These are phyloP conservation scores for Lathamus discolor DNA, from an alignment of 2,113 vertebrate genomes.

Conservation along the genomic window DNA sequence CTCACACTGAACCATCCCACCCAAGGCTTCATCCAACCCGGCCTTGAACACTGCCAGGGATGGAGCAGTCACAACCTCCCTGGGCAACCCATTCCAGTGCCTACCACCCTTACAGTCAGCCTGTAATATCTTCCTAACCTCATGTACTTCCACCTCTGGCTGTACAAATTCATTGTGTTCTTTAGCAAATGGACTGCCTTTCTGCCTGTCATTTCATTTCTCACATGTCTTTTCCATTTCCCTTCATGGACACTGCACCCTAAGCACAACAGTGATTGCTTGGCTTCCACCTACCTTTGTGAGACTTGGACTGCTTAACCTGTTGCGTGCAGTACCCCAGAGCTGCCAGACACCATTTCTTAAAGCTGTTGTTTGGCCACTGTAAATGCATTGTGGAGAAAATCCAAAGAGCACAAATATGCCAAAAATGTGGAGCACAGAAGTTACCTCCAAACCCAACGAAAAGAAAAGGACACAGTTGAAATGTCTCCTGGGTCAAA, in stretches of 20 bases:
- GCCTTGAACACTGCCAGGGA: too few species aligned
- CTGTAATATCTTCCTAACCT: background rate
- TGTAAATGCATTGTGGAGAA: background rate
- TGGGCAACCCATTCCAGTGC: too few species aligned
- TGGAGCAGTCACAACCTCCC: too few species aligned
- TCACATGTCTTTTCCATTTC: background rate
- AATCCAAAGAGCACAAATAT: background rate
- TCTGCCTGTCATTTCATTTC: background rate
- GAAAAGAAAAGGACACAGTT: background rate
- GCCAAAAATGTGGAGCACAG: background rate
- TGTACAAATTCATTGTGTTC: background rate
- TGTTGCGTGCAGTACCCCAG: background rate
- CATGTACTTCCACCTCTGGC: background rate
- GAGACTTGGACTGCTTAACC: background rate
- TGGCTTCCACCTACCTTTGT: background rate
- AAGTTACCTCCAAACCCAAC: background rate
- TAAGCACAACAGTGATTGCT: background rate
- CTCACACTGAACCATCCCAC: too few species aligned
- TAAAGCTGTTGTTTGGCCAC: background rate
- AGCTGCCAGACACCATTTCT: background rate
- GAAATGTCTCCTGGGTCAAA: background rate
- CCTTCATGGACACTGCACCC: background rate
- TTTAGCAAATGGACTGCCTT: background rate
- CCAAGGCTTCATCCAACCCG: too few species aligned
- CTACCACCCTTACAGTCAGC: too few species aligned